phyloP scores from a whole-genome alignment of 1,140 invertebrate species.

The Triops cancriformis region DNA sequence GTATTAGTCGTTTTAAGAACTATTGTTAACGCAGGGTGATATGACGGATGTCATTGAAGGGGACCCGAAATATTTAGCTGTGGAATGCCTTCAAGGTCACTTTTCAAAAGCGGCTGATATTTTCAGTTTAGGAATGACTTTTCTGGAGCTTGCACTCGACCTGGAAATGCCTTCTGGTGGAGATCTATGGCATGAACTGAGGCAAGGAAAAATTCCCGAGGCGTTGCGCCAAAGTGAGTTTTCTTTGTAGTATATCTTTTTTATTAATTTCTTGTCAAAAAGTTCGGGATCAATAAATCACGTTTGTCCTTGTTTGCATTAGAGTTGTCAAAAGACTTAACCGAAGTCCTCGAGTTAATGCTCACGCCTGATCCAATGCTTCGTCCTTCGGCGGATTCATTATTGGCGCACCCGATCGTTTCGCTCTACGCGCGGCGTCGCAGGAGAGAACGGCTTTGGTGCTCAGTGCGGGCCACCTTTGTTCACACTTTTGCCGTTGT shows the following conservation, averaged over 20 bases:
- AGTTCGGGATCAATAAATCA: conserved; percentile 22
- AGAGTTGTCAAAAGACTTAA: conserved; percentile 49
- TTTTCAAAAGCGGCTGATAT: conserved; percentile 53
- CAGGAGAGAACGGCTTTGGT: neutral
- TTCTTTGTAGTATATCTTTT: neutral
- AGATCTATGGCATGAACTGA: conserved; percentile 56
- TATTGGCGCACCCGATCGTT: conserved; percentile 39
- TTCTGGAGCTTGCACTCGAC: conserved; percentile 61
- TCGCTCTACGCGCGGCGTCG: neutral
- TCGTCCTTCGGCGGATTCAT: conserved; percentile 46
- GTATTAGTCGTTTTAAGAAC: neutral
- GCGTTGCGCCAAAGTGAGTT: conserved; percentile 39
- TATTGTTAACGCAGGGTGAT: conserved; percentile 37
- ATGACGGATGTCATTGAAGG: conserved; percentile 54
- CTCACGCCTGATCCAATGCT: conserved; percentile 45
- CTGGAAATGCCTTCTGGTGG: conserved; percentile 59
- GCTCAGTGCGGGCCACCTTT: neutral
- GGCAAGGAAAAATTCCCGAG: conserved; percentile 45
- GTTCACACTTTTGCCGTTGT: neutral
- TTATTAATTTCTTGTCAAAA: neutral
- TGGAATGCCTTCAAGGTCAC: conserved; percentile 56
- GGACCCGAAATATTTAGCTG: conserved; percentile 64
- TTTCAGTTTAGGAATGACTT: conserved; percentile 61
- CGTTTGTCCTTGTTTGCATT: conserved; percentile 30
- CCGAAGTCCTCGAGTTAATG: conserved; percentile 49